phyloP scores from a whole-genome alignment of 2,797 vertebrate genomes.

The Pangasius djambal region DNA sequence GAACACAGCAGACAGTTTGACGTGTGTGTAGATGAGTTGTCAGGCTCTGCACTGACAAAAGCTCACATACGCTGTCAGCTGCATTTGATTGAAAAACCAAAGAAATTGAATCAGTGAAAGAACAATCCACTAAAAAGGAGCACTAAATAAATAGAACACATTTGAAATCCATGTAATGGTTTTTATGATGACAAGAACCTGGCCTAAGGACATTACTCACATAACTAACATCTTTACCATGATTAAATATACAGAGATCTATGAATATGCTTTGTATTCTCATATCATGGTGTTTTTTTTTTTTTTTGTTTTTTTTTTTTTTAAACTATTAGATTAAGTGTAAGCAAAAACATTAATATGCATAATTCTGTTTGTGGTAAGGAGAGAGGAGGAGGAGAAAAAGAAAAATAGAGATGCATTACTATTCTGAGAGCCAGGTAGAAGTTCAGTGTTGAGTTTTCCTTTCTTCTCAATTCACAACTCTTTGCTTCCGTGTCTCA shows the following conservation, averaged over 20 bases:
- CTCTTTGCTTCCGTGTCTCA: background rate
- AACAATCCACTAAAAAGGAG: background rate
- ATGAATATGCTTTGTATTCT: background rate
- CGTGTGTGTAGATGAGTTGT: constrained; percentile 46
- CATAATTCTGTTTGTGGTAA: background rate
- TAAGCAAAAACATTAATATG: background rate
- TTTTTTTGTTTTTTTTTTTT: background rate
- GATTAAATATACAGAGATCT: background rate
- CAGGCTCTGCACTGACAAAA: constrained; percentile 19
- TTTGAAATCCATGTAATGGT: background rate
- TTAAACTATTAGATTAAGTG: background rate
- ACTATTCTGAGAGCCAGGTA: background rate
- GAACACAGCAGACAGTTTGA: constrained; percentile 49
- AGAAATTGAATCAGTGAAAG: constrained; percentile 12
- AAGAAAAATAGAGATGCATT: background rate
- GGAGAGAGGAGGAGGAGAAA: background rate
- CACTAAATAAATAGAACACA: background rate
- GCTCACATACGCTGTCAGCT: background rate
- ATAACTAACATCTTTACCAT: background rate
- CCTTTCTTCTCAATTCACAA: background rate
- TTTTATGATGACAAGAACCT: background rate
- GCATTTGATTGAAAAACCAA: constrained; percentile 13
- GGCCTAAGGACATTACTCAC: background rate
- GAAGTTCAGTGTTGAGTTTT: background rate
- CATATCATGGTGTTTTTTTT: background rate